Evolutionary conservation across 2,113 vertebrate species (phyloP).

Genomic region (Heloderma charlesbogerti): DNA sequence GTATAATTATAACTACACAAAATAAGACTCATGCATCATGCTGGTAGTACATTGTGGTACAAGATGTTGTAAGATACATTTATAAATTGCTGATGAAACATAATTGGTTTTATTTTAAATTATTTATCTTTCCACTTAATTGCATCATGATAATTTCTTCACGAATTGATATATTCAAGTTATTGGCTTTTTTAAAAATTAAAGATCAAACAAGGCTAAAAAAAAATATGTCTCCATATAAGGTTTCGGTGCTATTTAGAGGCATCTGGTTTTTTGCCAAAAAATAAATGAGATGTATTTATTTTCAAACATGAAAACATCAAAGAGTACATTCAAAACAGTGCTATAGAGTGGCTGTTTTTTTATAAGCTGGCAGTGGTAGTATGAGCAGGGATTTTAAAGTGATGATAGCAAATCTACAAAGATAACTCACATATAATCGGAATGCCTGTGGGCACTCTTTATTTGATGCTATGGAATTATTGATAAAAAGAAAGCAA

Average conservation of each 20-base stretch:
- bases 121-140: constrained; percentile 5
- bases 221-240: neutral
- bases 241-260: neutral
- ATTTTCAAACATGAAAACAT: neutral
- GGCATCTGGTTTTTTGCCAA: neutral
- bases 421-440: neutral
- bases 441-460: neutral
- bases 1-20: neutral
- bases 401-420: neutral
- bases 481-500: neutral
- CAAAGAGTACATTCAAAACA: neutral
- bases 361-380: neutral
- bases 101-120: constrained; percentile 15
- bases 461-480: neutral
- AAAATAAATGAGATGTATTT: neutral
- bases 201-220: neutral
- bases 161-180: neutral
- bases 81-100: neutral
- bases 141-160: neutral
- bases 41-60: neutral
- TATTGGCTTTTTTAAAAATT: neutral
- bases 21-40: neutral
- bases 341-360: neutral
- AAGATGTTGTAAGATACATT: neutral
- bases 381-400: neutral